These are phyloP conservation scores for Daboia siamensis DNA, from an alignment of 2,113 vertebrate genomes.

Conservation along the genomic window DNA sequence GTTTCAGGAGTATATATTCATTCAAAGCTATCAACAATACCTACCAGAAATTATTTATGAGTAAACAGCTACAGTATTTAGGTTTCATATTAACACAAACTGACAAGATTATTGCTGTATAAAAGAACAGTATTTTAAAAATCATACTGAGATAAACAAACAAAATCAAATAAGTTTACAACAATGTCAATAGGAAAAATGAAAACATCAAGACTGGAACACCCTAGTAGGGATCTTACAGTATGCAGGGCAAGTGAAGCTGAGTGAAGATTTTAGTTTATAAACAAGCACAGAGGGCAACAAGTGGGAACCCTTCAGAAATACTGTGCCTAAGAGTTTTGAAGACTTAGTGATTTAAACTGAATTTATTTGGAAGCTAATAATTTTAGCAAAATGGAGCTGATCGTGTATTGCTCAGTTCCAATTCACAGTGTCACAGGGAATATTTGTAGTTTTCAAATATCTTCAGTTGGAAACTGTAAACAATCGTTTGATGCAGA, in stretches of 20 bases:
- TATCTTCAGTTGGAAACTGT: background rate
- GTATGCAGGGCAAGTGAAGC: background rate
- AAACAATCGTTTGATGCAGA: background rate
- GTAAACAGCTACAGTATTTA: background rate
- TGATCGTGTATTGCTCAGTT: background rate
- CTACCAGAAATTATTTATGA: background rate
- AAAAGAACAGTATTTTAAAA: background rate
- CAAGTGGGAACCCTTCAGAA: background rate
- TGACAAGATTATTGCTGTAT: background rate
- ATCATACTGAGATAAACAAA: background rate
- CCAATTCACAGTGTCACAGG: background rate
- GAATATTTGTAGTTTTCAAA: background rate
- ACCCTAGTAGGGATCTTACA: background rate
- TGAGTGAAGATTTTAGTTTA: background rate
- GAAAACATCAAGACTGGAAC: background rate
- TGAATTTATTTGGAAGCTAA: background rate
- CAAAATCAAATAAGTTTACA: background rate
- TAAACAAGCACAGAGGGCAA: background rate
- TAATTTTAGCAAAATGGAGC: background rate
- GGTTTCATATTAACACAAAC: background rate
- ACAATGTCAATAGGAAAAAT: background rate
- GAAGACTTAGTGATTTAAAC: background rate
- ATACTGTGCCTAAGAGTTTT: background rate
- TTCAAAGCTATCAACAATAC: background rate
- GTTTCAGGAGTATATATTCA: background rate